These are phyloP conservation scores for Amphiura filiformis DNA, from an alignment of 35 echinoderm and acorn worm species.

Conservation along the genomic window DNA sequence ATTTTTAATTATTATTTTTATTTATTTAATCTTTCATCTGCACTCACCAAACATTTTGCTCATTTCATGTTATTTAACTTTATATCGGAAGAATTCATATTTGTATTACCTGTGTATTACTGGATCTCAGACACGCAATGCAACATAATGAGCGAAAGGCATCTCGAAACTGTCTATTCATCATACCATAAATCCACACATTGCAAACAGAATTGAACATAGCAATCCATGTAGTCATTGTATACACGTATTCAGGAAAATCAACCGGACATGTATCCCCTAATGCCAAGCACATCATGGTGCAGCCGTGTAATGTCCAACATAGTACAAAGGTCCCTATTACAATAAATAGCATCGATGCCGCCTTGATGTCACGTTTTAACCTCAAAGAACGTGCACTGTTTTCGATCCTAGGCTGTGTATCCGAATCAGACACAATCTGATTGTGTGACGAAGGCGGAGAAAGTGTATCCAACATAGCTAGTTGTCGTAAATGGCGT, in stretches of 20 bases:
- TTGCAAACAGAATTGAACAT: conserved; percentile 30
- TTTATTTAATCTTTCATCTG: too few species aligned
- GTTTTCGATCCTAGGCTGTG: background rate
- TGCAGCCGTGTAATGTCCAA: conserved; percentile 13
- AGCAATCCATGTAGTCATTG: conserved; percentile 34
- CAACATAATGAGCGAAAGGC: background rate
- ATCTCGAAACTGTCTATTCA: conserved; percentile 15
- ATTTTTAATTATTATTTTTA: too few species aligned
- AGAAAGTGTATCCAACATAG: background rate
- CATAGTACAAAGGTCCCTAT: conserved; percentile 25
- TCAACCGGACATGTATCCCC: background rate
- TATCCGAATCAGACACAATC: background rate
- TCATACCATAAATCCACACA: conserved; percentile 21
- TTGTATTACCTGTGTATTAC: too few species aligned
- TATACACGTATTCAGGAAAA: conserved; percentile 21
- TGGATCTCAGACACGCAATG: too few species aligned
- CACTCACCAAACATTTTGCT: too few species aligned
- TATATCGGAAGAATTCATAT: too few species aligned
- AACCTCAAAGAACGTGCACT: background rate
- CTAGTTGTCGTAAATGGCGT: background rate
- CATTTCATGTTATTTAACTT: too few species aligned
- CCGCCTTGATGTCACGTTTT: conserved; percentile 19
- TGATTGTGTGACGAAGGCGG: background rate
- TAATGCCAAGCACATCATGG: conserved; percentile 14
- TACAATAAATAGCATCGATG: conserved; percentile 11